phyloP scores from a whole-genome alignment of 92 coral and sea anemone species.

The Paramuricea clavata region DNA sequence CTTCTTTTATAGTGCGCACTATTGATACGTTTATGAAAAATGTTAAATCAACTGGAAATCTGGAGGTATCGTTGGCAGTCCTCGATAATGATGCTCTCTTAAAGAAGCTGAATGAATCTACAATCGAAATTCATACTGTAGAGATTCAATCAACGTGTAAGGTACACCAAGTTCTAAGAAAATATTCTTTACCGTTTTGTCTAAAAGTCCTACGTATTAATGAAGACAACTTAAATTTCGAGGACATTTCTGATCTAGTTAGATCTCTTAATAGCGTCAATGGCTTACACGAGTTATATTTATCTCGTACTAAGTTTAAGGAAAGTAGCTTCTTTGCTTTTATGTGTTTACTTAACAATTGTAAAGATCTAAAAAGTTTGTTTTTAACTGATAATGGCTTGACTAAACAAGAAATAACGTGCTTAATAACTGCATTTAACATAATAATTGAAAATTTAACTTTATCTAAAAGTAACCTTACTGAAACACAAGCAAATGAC shows the following conservation, averaged over 20 bases:
- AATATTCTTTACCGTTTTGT: neutral
- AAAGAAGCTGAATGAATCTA: neutral
- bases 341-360: neutral
- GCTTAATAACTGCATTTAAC: neutral
- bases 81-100: neutral
- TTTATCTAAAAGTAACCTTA: neutral
- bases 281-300: neutral
- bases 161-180: conserved; percentile 3
- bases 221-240: neutral
- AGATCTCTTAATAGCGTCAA: neutral
- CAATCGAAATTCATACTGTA: neutral
- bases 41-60: neutral
- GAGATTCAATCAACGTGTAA: neutral
- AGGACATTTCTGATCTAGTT: neutral
- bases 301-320: conserved; percentile 9
- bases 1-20: too few species aligned
- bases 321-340: neutral
- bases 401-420: neutral
- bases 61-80: neutral
- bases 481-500: neutral
- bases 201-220: neutral
- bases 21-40: too few species aligned
- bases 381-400: conserved; percentile 7
- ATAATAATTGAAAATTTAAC: neutral
- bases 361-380: neutral